phyloP scores from a whole-genome alignment of 2,888 invertebrate species.

The Atrina japonica region DNA sequence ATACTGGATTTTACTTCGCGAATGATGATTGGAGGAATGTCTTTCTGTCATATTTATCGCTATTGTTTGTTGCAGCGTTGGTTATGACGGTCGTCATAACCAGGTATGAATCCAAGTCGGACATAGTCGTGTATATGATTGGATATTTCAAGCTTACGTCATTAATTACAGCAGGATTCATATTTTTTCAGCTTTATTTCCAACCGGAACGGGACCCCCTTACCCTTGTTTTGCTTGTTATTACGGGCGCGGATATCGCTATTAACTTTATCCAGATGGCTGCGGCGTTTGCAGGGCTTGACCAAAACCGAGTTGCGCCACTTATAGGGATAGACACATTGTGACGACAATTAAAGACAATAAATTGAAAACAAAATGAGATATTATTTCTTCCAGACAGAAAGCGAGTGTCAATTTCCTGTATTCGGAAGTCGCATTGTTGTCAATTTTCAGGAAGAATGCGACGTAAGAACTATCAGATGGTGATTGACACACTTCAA shows the following conservation, averaged over 20 bases:
- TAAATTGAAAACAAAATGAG: no score
- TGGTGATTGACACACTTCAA: no score
- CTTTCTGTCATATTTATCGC: conserved; percentile 20
- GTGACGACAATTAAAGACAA: neutral
- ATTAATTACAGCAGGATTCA: conserved; percentile 30
- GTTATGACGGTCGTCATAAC: conserved; percentile 27
- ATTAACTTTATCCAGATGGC: conserved; percentile 35
- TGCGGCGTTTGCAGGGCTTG: conserved; percentile 34
- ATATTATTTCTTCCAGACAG: no score
- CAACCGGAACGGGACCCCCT: conserved; percentile 10
- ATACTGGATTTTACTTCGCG: conserved; percentile 17
- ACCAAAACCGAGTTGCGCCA: conserved; percentile 23
- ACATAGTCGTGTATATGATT: conserved; percentile 31
- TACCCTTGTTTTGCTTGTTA: conserved; percentile 18
- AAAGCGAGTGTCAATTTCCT: no score
- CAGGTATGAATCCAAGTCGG: conserved; percentile 7
- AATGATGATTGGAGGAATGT: conserved; percentile 21
- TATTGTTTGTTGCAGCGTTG: conserved; percentile 28
- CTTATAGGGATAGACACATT: conserved; percentile 13
- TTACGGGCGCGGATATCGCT: conserved; percentile 35
- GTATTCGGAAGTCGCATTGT: no score
- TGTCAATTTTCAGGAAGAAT: no score
- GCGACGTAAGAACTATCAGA: no score
- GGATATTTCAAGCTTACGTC: conserved; percentile 38
- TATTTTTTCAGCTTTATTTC: conserved; percentile 36